Conservation (phyloP, 2,888 invertebrate species). For the Cataglyphis altisquamis region DNA sequence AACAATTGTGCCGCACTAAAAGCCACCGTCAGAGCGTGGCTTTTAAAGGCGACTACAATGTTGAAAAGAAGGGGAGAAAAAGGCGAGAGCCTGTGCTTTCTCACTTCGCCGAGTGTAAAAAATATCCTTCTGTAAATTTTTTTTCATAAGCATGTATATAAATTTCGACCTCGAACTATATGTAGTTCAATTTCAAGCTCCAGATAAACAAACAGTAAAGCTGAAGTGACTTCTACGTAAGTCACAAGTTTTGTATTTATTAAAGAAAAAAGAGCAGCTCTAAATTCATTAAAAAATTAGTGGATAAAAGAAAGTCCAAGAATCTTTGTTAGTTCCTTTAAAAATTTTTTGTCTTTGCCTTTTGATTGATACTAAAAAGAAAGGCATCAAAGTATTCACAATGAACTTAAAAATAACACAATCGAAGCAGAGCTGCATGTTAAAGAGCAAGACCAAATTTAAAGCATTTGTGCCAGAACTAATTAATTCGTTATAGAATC, state of each 20-base stretch:
- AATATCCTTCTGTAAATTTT: constrained; percentile 22
- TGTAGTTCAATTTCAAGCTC: background rate
- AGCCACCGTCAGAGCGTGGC: constrained; percentile 69
- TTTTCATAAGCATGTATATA: background rate
- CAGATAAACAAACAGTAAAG: background rate
- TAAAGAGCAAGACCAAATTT: constrained; percentile 48
- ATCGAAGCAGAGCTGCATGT: background rate
- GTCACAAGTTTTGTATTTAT: constrained; percentile 5
- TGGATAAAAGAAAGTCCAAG: background rate
- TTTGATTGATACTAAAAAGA: background rate
- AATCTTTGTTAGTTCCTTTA: background rate
- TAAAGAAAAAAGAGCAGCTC: background rate
- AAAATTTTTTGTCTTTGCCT: background rate
- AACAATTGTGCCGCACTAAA: constrained; percentile 76
- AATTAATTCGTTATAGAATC: constrained; percentile 73
- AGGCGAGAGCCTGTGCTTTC: constrained; percentile 6
- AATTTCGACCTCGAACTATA: background rate
- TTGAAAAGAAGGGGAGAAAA: constrained; percentile 42
- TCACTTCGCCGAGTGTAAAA: constrained; percentile 30
- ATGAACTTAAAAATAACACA: constrained; percentile 36
- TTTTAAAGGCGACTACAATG: constrained; percentile 74
- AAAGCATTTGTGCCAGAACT: constrained; percentile 42
- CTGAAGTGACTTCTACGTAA: background rate
- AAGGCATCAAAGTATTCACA: constrained; percentile 18
- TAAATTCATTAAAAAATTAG: constrained; percentile 5